These are phyloP conservation scores for Calyptomena viridis DNA, from an alignment of 2,113 vertebrate genomes.

Conservation along the genomic window DNA sequence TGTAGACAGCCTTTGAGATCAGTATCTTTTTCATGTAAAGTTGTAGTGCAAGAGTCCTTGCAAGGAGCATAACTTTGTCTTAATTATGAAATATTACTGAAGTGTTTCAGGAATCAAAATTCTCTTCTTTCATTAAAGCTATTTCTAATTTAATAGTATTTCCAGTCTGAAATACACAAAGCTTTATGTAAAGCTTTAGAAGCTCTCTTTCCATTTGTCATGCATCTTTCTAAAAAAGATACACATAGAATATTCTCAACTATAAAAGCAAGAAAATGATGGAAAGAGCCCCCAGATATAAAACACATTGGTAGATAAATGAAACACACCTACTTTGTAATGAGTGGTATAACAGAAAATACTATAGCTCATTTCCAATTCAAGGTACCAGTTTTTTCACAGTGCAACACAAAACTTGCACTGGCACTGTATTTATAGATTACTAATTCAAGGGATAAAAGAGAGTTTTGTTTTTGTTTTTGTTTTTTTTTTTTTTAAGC, in stretches of 20 bases:
- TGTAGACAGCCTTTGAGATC: background rate
- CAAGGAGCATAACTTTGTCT: background rate
- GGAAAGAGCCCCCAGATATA: background rate
- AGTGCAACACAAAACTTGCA: background rate
- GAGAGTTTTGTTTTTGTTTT: too few species aligned
- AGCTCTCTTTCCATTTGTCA: background rate
- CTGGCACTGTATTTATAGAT: background rate
- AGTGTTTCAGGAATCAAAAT: background rate
- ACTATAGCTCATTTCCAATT: background rate
- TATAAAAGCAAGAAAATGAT: background rate
- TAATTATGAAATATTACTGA: background rate
- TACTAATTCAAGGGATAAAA: background rate
- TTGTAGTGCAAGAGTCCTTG: background rate
- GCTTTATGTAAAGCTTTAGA: background rate
- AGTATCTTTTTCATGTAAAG: background rate
- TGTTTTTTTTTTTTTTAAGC: too few species aligned
- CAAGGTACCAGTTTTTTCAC: background rate
- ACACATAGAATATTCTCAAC: background rate
- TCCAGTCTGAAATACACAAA: background rate
- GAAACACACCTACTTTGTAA: background rate
- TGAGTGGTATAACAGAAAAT: background rate
- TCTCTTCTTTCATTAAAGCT: background rate
- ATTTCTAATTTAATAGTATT: background rate
- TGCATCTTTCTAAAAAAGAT: background rate
- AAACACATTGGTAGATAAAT: background rate